These are phyloP conservation scores for Phaethon lepturus DNA, from an alignment of 2,113 vertebrate genomes.

Conservation along the genomic window DNA sequence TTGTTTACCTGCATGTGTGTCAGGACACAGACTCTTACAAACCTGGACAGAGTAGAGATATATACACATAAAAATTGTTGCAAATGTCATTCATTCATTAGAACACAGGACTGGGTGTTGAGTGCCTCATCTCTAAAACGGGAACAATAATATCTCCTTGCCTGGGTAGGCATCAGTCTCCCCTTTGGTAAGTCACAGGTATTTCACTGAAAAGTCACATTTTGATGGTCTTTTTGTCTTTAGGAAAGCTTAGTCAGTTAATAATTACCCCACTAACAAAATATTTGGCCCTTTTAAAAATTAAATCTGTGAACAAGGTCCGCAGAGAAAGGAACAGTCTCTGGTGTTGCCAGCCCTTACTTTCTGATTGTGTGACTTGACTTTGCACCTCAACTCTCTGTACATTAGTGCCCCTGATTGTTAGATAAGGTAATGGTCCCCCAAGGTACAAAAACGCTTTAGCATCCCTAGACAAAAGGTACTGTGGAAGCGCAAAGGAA, in stretches of 20 bases:
- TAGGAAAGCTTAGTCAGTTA: neutral
- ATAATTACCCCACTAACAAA: neutral
- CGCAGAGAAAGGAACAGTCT: neutral
- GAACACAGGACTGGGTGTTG: neutral
- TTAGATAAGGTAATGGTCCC: slow-evolving; percentile 44
- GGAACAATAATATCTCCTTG: neutral
- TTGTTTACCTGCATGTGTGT: neutral
- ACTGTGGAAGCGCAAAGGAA: slow-evolving; percentile 24
- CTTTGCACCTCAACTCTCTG: neutral
- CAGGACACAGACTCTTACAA: neutral
- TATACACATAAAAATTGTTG: neutral
- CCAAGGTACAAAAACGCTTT: neutral
- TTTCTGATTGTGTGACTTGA: neutral
- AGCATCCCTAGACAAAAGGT: slow-evolving; percentile 49
- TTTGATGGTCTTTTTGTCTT: neutral
- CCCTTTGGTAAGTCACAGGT: neutral
- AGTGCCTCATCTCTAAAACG: neutral
- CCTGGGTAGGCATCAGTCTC: neutral
- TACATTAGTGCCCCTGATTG: neutral
- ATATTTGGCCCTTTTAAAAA: neutral
- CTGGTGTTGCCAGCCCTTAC: neutral
- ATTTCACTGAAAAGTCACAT: neutral
- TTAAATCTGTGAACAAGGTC: neutral
- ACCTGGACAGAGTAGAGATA: neutral
- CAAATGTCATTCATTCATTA: neutral